Evolutionary conservation across 2,113 vertebrate species (phyloP).

Genomic region (Cyphomyrus discorhynchus): DNA sequence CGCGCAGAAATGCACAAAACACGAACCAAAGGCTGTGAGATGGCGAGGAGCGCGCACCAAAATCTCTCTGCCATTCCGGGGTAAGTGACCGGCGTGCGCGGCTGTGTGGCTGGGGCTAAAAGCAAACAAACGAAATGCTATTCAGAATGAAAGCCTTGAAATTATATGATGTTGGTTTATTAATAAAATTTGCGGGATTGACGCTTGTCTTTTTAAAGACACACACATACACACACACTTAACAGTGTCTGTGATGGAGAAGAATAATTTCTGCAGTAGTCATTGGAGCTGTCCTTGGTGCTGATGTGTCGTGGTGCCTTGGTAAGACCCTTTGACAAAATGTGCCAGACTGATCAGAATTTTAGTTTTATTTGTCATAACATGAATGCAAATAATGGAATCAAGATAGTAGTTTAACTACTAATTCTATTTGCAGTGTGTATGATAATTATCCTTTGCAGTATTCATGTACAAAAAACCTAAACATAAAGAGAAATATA

Average conservation of each 20-base stretch:
- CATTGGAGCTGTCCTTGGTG: not conserved
- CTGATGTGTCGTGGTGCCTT: not conserved
- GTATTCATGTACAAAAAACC: not conserved
- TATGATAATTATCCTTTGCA: not conserved
- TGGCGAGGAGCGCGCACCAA: conserved; percentile 85
- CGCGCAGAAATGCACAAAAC: conserved; percentile 85
- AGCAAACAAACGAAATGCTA: not conserved
- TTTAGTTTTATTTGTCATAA: not conserved
- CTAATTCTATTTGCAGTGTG: not conserved
- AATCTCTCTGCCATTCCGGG: conserved; percentile 90
- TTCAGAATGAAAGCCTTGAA: not conserved
- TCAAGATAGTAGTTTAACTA: not conserved
- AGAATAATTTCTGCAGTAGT: not conserved
- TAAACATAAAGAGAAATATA: not conserved
- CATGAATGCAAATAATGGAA: not conserved
- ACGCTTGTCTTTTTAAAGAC: not conserved
- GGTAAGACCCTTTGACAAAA: not conserved
- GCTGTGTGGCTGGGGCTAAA: not conserved
- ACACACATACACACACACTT: not conserved
- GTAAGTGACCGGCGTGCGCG: conserved; percentile 58
- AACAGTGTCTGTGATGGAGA: not conserved
- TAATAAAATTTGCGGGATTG: not conserved
- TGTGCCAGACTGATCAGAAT: not conserved
- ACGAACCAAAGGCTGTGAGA: conserved; percentile 86
- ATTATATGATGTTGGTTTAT: not conserved